These are phyloP conservation scores for Loris lydekkerianus DNA, from an alignment of 2,797 vertebrate genomes.

Conservation along the genomic window DNA sequence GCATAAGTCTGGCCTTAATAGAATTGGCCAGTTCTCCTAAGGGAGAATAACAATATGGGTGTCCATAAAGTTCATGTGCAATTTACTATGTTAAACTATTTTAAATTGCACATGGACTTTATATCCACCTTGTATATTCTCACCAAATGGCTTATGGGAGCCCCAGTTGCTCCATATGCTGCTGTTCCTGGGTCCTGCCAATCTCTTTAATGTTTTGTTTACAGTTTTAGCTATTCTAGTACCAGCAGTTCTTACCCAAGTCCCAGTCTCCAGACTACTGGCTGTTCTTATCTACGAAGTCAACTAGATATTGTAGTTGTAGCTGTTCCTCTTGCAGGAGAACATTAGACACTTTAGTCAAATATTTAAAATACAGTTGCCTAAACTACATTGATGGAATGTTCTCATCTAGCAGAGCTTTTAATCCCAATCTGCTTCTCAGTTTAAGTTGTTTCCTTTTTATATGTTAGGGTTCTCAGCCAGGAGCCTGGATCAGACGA, in stretches of 20 bases:
- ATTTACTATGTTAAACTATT: too few species aligned
- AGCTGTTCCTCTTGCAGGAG: background rate
- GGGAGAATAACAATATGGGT: background rate
- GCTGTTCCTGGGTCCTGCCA: background rate
- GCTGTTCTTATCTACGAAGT: background rate
- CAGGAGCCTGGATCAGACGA: background rate
- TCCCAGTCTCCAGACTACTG: background rate
- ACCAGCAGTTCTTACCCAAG: background rate
- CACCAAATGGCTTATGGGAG: background rate
- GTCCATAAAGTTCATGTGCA: too few species aligned
- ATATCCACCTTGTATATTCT: too few species aligned
- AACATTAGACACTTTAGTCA: background rate
- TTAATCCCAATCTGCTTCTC: background rate
- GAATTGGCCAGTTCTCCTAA: background rate
- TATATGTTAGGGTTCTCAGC: background rate
- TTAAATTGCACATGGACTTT: too few species aligned
- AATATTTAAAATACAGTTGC: constrained; percentile 14
- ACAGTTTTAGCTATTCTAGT: background rate
- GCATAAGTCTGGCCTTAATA: background rate
- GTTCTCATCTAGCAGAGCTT: background rate
- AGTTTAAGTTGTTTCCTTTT: background rate
- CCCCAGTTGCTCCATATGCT: background rate
- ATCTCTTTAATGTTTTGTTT: background rate
- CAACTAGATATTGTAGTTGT: background rate
- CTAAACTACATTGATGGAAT: background rate